Percentiles rank a stretch among this genome's conserved stretches.
Conservation (phyloP, 2,113 vertebrate species). For the Archilochus colubris region DNA sequence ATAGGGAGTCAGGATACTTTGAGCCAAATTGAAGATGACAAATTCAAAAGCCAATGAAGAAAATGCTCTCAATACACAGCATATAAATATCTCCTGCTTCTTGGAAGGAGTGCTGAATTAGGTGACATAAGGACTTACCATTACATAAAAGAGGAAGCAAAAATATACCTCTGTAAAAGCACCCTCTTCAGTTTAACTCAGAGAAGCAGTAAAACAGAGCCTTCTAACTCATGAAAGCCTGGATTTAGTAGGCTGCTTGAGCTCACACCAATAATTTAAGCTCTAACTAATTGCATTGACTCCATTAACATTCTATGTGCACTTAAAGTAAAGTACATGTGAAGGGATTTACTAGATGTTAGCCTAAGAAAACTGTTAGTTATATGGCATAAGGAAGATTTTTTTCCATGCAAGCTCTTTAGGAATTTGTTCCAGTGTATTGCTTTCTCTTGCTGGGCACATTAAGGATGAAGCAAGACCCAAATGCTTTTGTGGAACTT, state of each 20-base stretch:
- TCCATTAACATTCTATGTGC: not conserved
- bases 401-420: not conserved
- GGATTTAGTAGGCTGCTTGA: not conserved
- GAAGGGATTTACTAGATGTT: not conserved
- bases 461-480: not conserved
- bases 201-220: not conserved
- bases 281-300: not conserved
- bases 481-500: not conserved
- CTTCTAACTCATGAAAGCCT: not conserved
- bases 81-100: not conserved
- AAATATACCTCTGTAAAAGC: not conserved
- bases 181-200: not conserved
- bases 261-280: not conserved
- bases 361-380: not conserved
- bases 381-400: not conserved
- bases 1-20: not conserved
- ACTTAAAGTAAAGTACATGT: not conserved
- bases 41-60: not conserved
- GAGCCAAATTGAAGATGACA: not conserved
- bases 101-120: not conserved
- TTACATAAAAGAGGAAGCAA: not conserved
- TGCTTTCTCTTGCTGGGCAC: not conserved
- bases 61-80: not conserved
- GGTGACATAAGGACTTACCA: not conserved
- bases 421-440: not conserved